Conservation (phyloP, 2,888 invertebrate species). For the Lithodes maja region DNA sequence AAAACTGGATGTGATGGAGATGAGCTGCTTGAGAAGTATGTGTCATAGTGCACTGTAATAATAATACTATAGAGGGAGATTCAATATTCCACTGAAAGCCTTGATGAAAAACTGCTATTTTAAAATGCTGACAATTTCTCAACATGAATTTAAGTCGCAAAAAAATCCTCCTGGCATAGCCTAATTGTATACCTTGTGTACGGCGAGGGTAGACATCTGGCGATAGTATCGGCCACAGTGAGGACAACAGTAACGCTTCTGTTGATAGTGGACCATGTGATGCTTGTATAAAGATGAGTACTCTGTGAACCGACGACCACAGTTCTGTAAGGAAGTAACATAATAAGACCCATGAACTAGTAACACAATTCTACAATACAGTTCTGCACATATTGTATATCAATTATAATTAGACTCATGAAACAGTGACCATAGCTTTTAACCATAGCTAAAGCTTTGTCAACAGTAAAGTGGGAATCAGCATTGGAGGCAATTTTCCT, state of each 20-base stretch:
- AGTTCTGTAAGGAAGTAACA: constrained; percentile 75
- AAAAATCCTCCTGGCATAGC: too few relatives aligned
- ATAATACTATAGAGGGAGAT: not conserved
- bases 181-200: constrained; percentile 56
- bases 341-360: too few relatives aligned
- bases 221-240: constrained; percentile 57
- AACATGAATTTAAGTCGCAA: too few relatives aligned
- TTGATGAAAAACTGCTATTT: not conserved
- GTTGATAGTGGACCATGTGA: constrained; percentile 80
- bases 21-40: too few relatives aligned
- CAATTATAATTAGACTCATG: too few relatives aligned
- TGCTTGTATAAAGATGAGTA: constrained; percentile 83
- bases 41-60: not conserved
- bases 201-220: constrained; percentile 51
- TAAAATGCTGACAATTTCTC: not conserved
- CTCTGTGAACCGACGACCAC: constrained; percentile 82
- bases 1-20: too few relatives aligned
- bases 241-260: constrained; percentile 76
- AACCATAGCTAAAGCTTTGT: too few relatives aligned
- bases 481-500: too few relatives aligned
- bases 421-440: too few relatives aligned
- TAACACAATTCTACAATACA: too few relatives aligned
- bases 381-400: too few relatives aligned
- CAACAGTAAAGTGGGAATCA: too few relatives aligned
- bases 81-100: not conserved